A percentile compares a stretch with the other conserved stretches of the same genome.
phyloP scores from a whole-genome alignment of 2,113 vertebrate species.

The Pollimyrus isidori region DNA sequence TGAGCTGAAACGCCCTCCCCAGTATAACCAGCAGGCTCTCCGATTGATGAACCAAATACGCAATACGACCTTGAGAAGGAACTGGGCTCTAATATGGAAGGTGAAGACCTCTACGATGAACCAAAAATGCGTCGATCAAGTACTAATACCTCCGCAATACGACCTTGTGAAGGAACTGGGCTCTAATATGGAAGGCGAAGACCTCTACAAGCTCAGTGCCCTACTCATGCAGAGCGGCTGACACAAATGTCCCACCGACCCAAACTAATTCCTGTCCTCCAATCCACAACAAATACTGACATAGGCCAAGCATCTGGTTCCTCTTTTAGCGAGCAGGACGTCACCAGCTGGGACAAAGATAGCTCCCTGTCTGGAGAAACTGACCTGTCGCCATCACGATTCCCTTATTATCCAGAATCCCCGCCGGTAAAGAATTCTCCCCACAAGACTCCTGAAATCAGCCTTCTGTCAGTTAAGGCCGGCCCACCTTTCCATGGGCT shows the following conservation, averaged over 20 bases:
- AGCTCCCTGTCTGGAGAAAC: neutral
- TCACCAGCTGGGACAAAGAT: neutral
- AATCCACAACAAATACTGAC: neutral
- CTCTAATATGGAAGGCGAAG: neutral
- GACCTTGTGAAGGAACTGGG: neutral
- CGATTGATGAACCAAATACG: neutral
- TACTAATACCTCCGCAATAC: neutral
- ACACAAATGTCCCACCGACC: neutral
- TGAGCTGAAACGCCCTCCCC: neutral
- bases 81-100: neutral
- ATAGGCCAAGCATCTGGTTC: neutral
- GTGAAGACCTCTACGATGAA: neutral
- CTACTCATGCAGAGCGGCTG: neutral
- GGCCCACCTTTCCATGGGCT: neutral
- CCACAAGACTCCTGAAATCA: neutral
- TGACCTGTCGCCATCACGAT: neutral
- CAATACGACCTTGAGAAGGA: neutral
- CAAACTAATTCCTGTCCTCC: neutral
- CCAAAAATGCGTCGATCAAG: neutral
- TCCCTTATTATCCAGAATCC: neutral
- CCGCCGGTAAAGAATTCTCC: neutral
- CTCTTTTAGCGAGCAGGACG: neutral
- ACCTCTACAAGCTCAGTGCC: neutral
- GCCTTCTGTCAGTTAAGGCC: slow-evolving; percentile 5
- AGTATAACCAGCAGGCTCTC: neutral